These are phyloP conservation scores for Porites cylindrica DNA, from an alignment of 92 coral and sea anemone genomes.

Conservation along the genomic window DNA sequence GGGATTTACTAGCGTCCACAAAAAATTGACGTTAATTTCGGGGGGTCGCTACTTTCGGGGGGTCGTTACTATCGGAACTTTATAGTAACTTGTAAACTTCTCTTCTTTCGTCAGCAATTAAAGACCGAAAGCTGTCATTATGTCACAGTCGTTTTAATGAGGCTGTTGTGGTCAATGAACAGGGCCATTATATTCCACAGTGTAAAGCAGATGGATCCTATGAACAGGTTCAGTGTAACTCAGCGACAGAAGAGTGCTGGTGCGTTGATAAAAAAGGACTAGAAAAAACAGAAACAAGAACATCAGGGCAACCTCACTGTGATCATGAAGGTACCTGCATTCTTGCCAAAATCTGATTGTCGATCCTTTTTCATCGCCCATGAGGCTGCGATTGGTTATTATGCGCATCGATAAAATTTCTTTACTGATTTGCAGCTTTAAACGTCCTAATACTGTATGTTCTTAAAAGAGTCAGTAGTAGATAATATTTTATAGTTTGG, in stretches of 20 bases:
- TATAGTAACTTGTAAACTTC: background rate
- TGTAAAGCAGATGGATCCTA: conserved; percentile 74
- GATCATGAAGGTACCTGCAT: conserved; percentile 48
- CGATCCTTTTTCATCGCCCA: background rate
- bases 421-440: too few species aligned
- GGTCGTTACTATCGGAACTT: too few species aligned
- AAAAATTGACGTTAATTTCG: too few species aligned
- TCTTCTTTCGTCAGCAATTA: background rate
- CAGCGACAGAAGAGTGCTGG: conserved; percentile 71
- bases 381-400: background rate
- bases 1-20: too few species aligned
- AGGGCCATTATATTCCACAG: conserved; percentile 39
- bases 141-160: conserved; percentile 66
- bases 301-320: conserved; percentile 65
- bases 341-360: background rate
- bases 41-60: too few species aligned
- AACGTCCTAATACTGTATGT: too few species aligned
- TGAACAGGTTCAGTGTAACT: conserved; percentile 70
- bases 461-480: too few species aligned
- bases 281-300: conserved; percentile 64
- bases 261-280: conserved; percentile 65
- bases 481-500: too few species aligned
- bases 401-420: background rate
- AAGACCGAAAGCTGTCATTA: conserved; percentile 40
- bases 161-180: conserved; percentile 38